Percentiles rank a stretch among this genome's conserved stretches.
Evolutionary conservation across 2,888 invertebrate species (phyloP).

Genomic region (Mechanitis mazaeus): DNA sequence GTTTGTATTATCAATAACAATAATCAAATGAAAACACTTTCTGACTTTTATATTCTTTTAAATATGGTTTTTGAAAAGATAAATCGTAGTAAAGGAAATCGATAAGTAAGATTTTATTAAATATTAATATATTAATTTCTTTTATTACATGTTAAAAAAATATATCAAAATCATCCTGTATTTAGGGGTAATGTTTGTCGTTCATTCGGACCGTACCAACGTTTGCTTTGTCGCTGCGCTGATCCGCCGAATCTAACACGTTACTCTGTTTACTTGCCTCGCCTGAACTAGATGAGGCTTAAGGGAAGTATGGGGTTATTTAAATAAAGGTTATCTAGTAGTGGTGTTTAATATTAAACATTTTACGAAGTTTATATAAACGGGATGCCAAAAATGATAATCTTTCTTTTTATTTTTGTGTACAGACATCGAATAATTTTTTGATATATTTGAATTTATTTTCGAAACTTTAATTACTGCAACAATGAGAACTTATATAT

Average conservation of each 20-base stretch:
- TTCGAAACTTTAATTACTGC: too few relatives aligned
- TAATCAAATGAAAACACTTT: too few relatives aligned
- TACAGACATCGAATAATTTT: too few relatives aligned
- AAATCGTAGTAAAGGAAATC: too few relatives aligned
- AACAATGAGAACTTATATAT: too few relatives aligned
- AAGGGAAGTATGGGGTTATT: neutral
- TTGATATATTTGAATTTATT: too few relatives aligned
- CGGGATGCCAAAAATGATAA: too few relatives aligned
- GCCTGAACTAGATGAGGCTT: conserved; percentile 11
- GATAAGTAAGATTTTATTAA: neutral
- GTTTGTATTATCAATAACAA: too few relatives aligned
- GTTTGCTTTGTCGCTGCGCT: conserved; percentile 14
- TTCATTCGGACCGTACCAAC: conserved; percentile 10
- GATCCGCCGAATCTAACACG: conserved; percentile 16
- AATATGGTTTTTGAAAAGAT: too few relatives aligned
- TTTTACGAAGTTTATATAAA: neutral
- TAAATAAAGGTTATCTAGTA: neutral
- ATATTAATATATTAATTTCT: neutral
- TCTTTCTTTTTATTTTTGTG: too few relatives aligned
- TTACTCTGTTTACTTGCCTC: conserved; percentile 13
- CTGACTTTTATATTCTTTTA: too few relatives aligned
- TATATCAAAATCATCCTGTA: neutral
- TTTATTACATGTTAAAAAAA: neutral
- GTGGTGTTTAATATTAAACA: neutral
- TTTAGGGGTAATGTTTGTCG: conserved; percentile 3